A percentile compares a stretch with the other conserved stretches of the same genome.
These are phyloP conservation scores for Phaenicophaeus curvirostris DNA, from an alignment of 2,797 vertebrate species.

Conservation along the genomic window DNA sequence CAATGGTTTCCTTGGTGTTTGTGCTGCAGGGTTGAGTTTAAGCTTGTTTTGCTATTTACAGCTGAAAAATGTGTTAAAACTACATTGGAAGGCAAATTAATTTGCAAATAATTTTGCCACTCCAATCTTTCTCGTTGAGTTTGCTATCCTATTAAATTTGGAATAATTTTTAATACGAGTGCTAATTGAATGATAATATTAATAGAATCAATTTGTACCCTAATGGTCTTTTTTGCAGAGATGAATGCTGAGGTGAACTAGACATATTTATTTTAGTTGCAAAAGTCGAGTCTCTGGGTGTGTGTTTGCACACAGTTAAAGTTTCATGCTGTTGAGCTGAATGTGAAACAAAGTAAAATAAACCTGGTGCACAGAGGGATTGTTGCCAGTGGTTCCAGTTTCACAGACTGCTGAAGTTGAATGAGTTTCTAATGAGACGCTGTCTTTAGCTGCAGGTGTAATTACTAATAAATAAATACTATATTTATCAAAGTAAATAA, in stretches of 20 bases:
- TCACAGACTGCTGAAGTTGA: neutral
- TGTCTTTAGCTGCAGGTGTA: neutral
- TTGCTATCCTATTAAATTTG: neutral
- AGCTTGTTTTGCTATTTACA: neutral
- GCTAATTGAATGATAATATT: conserved; percentile 30
- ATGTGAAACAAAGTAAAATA: neutral
- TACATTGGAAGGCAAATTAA: neutral
- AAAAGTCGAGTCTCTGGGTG: neutral
- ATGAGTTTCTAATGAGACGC: neutral
- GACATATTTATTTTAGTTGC: neutral
- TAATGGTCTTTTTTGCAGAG: neutral
- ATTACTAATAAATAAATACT: neutral
- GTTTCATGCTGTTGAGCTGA: neutral
- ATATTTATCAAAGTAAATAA: too few relatives aligned
- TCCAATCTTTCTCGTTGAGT: neutral
- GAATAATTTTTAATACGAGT: conserved; percentile 7
- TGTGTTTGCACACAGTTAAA: neutral
- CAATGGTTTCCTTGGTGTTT: neutral
- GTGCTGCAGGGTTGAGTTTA: neutral
- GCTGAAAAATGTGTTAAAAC: neutral
- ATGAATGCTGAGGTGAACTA: neutral
- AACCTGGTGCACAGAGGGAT: neutral
- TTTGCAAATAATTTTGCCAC: neutral
- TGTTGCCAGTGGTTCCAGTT: neutral
- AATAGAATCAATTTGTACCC: neutral